A percentile compares a stretch with the other conserved stretches of the same genome.
phyloP scores from a whole-genome alignment of 2,797 vertebrate genomes.

The Cyclopterus lumpus region DNA sequence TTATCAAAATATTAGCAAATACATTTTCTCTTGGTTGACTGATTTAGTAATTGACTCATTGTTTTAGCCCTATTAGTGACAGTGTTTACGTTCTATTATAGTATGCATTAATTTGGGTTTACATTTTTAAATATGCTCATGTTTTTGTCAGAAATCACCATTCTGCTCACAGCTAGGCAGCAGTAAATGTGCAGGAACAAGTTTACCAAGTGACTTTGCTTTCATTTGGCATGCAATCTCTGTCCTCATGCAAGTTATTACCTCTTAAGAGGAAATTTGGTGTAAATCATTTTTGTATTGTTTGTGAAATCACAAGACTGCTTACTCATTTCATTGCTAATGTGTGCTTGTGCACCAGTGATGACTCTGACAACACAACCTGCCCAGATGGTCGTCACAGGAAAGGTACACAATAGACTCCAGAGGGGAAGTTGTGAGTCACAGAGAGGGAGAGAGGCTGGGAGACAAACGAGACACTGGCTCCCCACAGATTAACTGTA shows the following conservation, averaged over 20 bases:
- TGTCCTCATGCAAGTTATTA: background rate
- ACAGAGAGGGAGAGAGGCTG: slow-evolving; percentile 26
- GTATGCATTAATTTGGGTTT: background rate
- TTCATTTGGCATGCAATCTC: slow-evolving; percentile 11
- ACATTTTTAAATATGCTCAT: background rate
- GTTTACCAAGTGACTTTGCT: background rate
- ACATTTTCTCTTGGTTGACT: too few species aligned
- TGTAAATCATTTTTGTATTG: slow-evolving; percentile 31
- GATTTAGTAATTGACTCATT: background rate
- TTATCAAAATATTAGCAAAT: background rate
- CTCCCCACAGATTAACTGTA: slow-evolving; percentile 23
- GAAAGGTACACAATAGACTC: slow-evolving; percentile 76
- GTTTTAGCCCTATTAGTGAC: background rate
- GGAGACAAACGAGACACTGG: slow-evolving; percentile 13
- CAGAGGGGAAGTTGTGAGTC: slow-evolving; percentile 50
- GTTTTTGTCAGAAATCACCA: background rate
- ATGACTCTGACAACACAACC: slow-evolving; percentile 67
- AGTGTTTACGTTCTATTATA: background rate
- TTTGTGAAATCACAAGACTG: slow-evolving; percentile 19
- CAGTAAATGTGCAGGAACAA: slow-evolving; percentile 30
- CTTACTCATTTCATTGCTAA: slow-evolving; percentile 14
- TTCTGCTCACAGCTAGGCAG: background rate
- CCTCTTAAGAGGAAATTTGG: background rate
- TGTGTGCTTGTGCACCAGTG: slow-evolving; percentile 22
- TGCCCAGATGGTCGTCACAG: slow-evolving; percentile 73